A percentile compares a stretch with the other conserved stretches of the same genome.
These are phyloP conservation scores for Heliconius himera DNA, from an alignment of 1,140 invertebrate species.

Conservation along the genomic window DNA sequence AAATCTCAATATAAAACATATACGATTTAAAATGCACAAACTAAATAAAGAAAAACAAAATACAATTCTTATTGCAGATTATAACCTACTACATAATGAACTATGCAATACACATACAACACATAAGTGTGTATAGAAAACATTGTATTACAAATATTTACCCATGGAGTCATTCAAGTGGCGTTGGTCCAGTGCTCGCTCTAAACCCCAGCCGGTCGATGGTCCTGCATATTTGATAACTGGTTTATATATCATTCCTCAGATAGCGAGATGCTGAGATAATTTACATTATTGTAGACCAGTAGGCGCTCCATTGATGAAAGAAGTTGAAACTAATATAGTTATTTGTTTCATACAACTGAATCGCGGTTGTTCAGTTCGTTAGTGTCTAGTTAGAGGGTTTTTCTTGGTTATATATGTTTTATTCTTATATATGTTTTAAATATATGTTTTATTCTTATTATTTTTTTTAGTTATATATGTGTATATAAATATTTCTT, in stretches of 20 bases:
- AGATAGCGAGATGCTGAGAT: constrained; percentile 32
- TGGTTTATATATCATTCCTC: constrained; percentile 35
- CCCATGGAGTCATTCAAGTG: constrained; percentile 21
- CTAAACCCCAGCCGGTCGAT: constrained; percentile 29
- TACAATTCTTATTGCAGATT: background rate
- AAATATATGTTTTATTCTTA: too few relatives aligned
- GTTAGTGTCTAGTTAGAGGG: background rate
- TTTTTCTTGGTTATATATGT: background rate
- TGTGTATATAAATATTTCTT: background rate
- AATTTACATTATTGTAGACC: constrained; percentile 35
- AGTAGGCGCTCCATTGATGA: constrained; percentile 31
- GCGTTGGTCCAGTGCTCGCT: constrained; percentile 16
- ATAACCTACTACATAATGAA: background rate
- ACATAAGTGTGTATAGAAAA: constrained; percentile 3
- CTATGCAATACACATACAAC: background rate
- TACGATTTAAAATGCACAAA: too few relatives aligned
- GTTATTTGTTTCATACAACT: background rate
- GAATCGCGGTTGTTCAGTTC: background rate
- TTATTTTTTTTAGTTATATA: too few relatives aligned
- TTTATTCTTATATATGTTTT: too few relatives aligned
- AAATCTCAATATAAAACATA: too few relatives aligned
- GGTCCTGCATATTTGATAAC: constrained; percentile 42
- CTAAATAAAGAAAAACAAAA: background rate
- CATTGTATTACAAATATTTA: background rate
- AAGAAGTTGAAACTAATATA: background rate